Conservation (phyloP, 2,113 vertebrate genomes). For the Suncus etruscus region DNA sequence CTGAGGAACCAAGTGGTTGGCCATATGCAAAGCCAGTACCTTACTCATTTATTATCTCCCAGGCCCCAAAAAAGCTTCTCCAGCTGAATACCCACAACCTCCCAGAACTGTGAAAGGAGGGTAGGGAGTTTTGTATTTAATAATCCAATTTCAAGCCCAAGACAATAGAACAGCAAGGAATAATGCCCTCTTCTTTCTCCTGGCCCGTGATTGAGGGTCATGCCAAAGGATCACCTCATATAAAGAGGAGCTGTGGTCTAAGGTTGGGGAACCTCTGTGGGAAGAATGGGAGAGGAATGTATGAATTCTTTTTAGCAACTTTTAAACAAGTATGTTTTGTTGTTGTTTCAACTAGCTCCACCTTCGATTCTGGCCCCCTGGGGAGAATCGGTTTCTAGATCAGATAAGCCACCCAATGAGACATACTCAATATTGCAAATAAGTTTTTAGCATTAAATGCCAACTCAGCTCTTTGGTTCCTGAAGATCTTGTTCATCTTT, state of each 20-base stretch:
- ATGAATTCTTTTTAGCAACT: neutral
- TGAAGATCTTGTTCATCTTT: neutral
- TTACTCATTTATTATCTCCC: no score
- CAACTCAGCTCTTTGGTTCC: neutral
- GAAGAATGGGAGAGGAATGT: neutral
- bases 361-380: neutral
- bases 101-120: accelerated
- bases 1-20: no score
- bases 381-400: constrained; percentile 24
- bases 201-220: neutral
- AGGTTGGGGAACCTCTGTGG: neutral
- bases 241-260: neutral
- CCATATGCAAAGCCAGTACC: no score
- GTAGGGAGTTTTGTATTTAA: neutral
- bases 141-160: accelerated
- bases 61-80: neutral
- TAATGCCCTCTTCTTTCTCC: neutral
- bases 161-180: no score
- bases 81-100: neutral
- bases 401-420: neutral
- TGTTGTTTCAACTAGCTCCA: neutral
- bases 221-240: neutral
- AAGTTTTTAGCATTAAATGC: neutral
- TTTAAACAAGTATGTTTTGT: neutral
- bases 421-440: neutral